Base-by-base conservation (phyloP, 2,113 vertebrate genomes). In the Phrynocephalus versicolor region DNA sequence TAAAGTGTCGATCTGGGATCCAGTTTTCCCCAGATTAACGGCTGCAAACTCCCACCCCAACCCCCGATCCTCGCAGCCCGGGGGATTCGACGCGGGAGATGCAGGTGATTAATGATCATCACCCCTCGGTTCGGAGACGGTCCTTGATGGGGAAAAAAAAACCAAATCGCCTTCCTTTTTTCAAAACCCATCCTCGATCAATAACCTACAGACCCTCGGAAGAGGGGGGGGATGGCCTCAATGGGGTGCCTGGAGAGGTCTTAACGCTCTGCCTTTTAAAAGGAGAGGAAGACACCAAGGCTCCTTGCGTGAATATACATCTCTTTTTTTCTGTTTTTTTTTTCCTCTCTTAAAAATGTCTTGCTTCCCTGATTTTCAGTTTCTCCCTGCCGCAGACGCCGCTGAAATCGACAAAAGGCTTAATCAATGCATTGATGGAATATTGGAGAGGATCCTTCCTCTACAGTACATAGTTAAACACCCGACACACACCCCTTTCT, bases 41-140 rank as follows among this genome's bases (percentile, higher is more conserved):
- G 81, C 88, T 58, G 89, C 5, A 90, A 87, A 37, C 79, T 88
- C 91, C 89, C n/a, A n/a, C n/a, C n/a, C n/a, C n/a, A n/a, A n/a
- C n/a, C n/a, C n/a, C n/a, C n/a, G n/a, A n/a, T n/a, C n/a, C n/a
- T n/a, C n/a, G n/a, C n/a, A n/a, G n/a, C n/a, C 79, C 85, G 3
- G 89, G 92, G 92, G 89, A 92, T 92, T 88, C 90, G 87, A 88
- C 90, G 87, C 91, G 90, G 90, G 85, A 91, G 83, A 86, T 82
- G 85, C 90, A 74, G 62, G 88, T 91, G 91, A 93, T 92, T 92
- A 86, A 93, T n/a, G n/a, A n/a, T n/a, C n/a, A n/a, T 93, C 70
- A 30, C 72, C 79, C 78, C 82, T 72, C 62, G 71, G 79, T 89
- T 90, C 55, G 83, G 55, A 10, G 41, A 25, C 12, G 39, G 30